Conservation (phyloP, 2,888 invertebrate genomes). For the Erynnis tages region DNA sequence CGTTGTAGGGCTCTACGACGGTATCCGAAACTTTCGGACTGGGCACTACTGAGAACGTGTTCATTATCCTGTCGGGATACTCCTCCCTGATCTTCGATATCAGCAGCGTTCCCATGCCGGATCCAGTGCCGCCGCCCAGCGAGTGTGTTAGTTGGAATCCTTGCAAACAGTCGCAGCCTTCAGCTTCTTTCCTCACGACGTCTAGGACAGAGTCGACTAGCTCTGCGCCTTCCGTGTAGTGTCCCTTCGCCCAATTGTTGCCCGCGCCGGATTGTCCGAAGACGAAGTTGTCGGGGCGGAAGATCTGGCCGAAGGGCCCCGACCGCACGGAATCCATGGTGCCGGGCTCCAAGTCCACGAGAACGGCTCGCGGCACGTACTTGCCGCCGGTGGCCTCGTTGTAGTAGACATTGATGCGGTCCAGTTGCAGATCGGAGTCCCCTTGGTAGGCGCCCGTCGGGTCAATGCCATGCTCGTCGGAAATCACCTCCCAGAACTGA, state of each 20-base stretch:
- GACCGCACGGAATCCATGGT: slow-evolving; percentile 85
- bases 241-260: slow-evolving; percentile 84
- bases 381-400: slow-evolving; percentile 84
- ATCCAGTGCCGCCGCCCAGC: slow-evolving; percentile 88
- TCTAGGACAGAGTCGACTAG: slow-evolving; percentile 83
- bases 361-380: slow-evolving; percentile 63
- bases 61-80: slow-evolving; percentile 88
- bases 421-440: slow-evolving; percentile 86
- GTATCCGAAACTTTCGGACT: slow-evolving; percentile 89
- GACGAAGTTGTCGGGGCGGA: slow-evolving; percentile 88
- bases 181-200: slow-evolving; percentile 82
- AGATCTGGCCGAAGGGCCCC: slow-evolving; percentile 86
- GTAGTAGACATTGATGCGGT: slow-evolving; percentile 89
- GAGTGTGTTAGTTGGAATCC: slow-evolving; percentile 85
- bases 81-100: slow-evolving; percentile 87
- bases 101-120: slow-evolving; percentile 87
- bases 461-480: slow-evolving; percentile 68
- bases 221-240: slow-evolving; percentile 86
- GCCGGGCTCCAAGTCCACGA: slow-evolving; percentile 68
- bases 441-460: slow-evolving; percentile 80
- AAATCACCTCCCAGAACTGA: slow-evolving; percentile 73
- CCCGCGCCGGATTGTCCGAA: slow-evolving; percentile 83
- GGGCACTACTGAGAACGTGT: slow-evolving; percentile 86
- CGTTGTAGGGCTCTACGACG: slow-evolving; percentile 85
- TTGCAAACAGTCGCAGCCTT: slow-evolving; percentile 85